Evolutionary conservation across 1,140 invertebrate genomes (phyloP).

Genomic region (Macrosteles quadrilineatus): DNA sequence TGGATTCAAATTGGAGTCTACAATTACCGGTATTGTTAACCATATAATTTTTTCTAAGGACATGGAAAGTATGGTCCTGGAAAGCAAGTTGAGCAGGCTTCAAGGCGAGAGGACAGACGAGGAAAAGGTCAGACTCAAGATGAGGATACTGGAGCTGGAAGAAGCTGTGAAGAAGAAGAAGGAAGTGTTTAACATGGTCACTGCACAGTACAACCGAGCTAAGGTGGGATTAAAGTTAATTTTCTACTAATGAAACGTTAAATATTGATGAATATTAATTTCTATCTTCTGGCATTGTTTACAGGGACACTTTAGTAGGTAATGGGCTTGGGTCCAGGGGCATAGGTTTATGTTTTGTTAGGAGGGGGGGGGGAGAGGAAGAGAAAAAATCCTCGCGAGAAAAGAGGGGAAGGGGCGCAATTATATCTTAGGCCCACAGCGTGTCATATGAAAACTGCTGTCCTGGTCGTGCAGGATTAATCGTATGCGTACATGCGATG

Average conservation of each 20-base stretch:
- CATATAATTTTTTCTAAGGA: no score
- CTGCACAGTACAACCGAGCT: slow-evolving; percentile 15
- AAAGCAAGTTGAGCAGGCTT: slow-evolving; percentile 34
- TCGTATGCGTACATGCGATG: no score
- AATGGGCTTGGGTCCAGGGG: not conserved
- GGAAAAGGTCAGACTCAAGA: slow-evolving; percentile 48
- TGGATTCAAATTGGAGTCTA: no score
- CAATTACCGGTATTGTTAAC: no score
- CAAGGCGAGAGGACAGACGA: slow-evolving; percentile 42
- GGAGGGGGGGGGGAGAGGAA: not conserved
- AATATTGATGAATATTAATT: not conserved
- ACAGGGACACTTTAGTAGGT: not conserved
- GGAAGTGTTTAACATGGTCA: slow-evolving; percentile 39
- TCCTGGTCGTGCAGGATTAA: no score
- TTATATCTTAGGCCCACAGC: not conserved
- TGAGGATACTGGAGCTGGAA: slow-evolving; percentile 53
- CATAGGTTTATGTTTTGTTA: not conserved
- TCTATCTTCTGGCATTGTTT: no score
- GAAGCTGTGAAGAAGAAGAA: slow-evolving; percentile 48
- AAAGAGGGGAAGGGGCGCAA: not conserved
- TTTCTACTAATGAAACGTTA: not conserved
- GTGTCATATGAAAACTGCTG: no score
- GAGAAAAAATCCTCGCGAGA: not conserved
- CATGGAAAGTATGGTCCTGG: slow-evolving; percentile 46
- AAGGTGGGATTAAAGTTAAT: not conserved